A percentile compares a stretch with the other conserved stretches of the same genome.
phyloP scores from a whole-genome alignment of 1,140 invertebrate genomes.

The Drosophila tani region DNA sequence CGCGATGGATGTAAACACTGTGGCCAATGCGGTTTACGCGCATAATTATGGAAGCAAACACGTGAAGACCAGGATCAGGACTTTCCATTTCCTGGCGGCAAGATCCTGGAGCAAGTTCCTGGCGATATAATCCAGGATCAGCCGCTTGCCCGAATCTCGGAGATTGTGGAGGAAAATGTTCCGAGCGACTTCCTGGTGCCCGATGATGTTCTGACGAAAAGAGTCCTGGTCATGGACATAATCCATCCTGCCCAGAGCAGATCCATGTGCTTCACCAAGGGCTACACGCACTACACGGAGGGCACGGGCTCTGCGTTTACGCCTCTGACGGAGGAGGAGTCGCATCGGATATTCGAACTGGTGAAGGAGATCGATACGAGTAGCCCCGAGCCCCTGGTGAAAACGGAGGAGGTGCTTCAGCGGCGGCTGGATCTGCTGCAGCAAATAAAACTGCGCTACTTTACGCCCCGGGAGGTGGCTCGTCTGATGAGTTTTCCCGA shows the following conservation, averaged over 20 bases:
- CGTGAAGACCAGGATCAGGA: conserved; percentile 87
- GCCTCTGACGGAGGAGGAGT: conserved; percentile 85
- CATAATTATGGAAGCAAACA: conserved; percentile 91
- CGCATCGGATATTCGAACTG: conserved; percentile 85
- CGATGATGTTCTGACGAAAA: conserved; percentile 88
- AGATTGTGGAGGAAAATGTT: conserved; percentile 45
- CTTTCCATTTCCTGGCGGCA: conserved; percentile 78
- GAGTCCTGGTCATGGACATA: conserved; percentile 92
- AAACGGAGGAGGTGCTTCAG: conserved; percentile 55
- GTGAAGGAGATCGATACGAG: conserved; percentile 84
- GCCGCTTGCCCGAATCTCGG: conserved; percentile 26
- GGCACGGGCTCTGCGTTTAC: conserved; percentile 95
- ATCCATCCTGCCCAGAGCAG: conserved; percentile 88
- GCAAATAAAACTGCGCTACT: conserved; percentile 92
- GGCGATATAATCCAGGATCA: conserved; percentile 52
- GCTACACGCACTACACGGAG: conserved; percentile 95
- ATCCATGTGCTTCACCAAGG: conserved; percentile 97
- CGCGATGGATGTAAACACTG: conserved; percentile 95
- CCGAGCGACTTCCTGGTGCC: conserved; percentile 84
- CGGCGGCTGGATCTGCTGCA: conserved; percentile 85
- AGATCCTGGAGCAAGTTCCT: conserved; percentile 66
- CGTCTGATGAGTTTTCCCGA: conserved; percentile 95
- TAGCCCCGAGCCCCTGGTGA: conserved; percentile 65
- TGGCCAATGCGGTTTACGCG: conserved; percentile 93
- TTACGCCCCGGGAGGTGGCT: conserved; percentile 94